These are phyloP conservation scores for Malaclemys terrapin DNA, from an alignment of 2,113 vertebrate genomes.

Conservation along the genomic window DNA sequence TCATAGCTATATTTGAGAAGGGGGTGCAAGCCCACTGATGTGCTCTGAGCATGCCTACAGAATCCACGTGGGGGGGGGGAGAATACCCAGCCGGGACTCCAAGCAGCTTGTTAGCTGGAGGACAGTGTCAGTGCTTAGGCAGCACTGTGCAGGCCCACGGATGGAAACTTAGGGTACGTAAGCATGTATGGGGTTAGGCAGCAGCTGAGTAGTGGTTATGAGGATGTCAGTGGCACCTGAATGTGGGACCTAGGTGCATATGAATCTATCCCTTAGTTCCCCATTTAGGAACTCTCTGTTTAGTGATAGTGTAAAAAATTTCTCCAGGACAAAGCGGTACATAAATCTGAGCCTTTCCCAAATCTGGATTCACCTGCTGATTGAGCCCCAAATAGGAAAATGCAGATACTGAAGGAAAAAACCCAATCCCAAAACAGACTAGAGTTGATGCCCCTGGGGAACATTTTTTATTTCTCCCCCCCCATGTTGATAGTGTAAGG, in stretches of 20 bases:
- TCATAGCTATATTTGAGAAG: neutral
- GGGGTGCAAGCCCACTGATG: neutral
- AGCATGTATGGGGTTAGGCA: too few relatives aligned
- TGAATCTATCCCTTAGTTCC: neutral
- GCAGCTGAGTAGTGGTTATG: neutral
- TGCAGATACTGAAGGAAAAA: too few relatives aligned
- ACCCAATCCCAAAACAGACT: too few relatives aligned
- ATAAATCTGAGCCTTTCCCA: constrained; percentile 4
- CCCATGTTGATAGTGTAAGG: neutral
- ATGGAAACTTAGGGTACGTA: too few relatives aligned
- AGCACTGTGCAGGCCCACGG: too few relatives aligned
- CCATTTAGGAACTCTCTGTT: neutral
- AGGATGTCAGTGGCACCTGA: neutral
- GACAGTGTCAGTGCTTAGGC: too few relatives aligned
- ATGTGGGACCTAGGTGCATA: neutral
- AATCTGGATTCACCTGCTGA: neutral
- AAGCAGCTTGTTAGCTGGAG: too few relatives aligned
- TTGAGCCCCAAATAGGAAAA: neutral
- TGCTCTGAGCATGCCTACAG: neutral
- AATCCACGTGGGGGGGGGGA: neutral
- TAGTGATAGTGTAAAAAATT: neutral
- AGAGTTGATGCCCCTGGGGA: too few relatives aligned
- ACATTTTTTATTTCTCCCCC: too few relatives aligned
- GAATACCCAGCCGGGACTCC: too few relatives aligned
- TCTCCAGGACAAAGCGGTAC: neutral